Evolutionary conservation across 2,797 vertebrate genomes (phyloP).

Genomic region (Hozukius guyotensis): DNA sequence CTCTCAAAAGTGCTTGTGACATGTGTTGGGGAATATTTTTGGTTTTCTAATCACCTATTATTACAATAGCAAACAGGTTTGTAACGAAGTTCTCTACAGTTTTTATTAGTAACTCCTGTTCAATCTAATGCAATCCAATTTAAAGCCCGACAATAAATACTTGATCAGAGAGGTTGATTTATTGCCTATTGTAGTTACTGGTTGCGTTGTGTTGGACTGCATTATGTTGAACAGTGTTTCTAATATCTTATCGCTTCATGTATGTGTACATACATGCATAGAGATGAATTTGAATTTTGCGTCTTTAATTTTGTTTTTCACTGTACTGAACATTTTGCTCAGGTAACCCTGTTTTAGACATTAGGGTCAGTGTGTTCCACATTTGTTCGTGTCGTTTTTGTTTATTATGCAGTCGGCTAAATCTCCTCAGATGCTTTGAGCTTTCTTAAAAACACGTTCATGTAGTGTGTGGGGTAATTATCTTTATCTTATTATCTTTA

Average conservation of each 20-base stretch:
- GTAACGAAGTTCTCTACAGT: background rate
- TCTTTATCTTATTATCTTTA: background rate
- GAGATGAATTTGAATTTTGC: slow-evolving; percentile 11
- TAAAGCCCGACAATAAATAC: background rate
- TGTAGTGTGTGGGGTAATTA: background rate
- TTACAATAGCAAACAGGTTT: slow-evolving; percentile 18
- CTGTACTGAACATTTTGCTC: slow-evolving; percentile 54
- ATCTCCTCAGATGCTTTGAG: slow-evolving; percentile 13
- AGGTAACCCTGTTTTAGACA: slow-evolving; percentile 54
- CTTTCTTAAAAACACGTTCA: background rate
- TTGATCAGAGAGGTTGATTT: background rate
- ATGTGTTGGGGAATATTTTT: background rate
- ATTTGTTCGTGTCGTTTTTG: background rate
- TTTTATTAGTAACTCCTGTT: slow-evolving; percentile 1
- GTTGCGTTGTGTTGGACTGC: slow-evolving; percentile 32
- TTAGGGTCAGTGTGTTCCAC: slow-evolving; percentile 6
- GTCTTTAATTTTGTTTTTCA: slow-evolving; percentile 17
- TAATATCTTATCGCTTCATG: background rate
- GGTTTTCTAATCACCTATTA: background rate
- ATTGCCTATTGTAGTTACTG: background rate
- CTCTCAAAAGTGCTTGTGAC: background rate
- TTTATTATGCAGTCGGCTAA: slow-evolving; percentile 2
- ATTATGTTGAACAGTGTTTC: slow-evolving; percentile 2
- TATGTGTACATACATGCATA: background rate
- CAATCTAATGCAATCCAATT: slow-evolving; percentile 8